Evolutionary conservation across 2,113 vertebrate genomes (phyloP), one percentile per base, ranked within the genome.

Genomic region (Aegypius monachus): DNA sequence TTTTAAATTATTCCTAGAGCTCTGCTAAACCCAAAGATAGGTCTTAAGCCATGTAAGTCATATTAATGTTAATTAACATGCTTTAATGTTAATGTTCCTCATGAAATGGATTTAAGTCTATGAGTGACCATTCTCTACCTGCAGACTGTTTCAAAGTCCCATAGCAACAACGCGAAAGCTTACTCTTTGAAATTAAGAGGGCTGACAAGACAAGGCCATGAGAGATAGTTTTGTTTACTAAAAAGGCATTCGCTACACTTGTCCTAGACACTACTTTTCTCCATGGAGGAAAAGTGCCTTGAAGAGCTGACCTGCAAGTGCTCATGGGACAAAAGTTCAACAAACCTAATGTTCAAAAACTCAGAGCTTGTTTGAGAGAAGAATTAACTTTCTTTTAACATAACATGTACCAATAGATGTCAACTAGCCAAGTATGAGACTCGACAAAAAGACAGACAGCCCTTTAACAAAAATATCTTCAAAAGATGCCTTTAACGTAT

Each of bases 21-120:
- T 20, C 90, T 82, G 78, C 88, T 91, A 94, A 97, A 94, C 81
- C 71, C 96, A 85, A 81, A 95, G 81, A 90, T 47, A 62, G 40
- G 84, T 82, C 87, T 93, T 82, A 79, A 91, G 84, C 84, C 95
- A 96, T 82, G 58, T 79, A 93, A 96, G 90, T 90, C 90, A 53
- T 88, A 94, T 93, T 97, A 95, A 91, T 80, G 91, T 90, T 97
- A 96, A 95, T 96, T 96, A 97, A 93, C 40, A 32, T 87, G 84
- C 94, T 85, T 94, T 87, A 97, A 81, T 84, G 94, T 70, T 94
- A 81, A 92, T 74, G 89, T 23, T 96, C 81, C 81, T 56, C 81
- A 23, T 45, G 74, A 90, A 95, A 85, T 42, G 70, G 62, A 52
- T 93, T 93, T 63, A 92, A 87, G 81, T 36, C 91, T 74, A 18